phyloP scores from a whole-genome alignment of 2,797 vertebrate genomes.

The Mormyrus hasselquistii region DNA sequence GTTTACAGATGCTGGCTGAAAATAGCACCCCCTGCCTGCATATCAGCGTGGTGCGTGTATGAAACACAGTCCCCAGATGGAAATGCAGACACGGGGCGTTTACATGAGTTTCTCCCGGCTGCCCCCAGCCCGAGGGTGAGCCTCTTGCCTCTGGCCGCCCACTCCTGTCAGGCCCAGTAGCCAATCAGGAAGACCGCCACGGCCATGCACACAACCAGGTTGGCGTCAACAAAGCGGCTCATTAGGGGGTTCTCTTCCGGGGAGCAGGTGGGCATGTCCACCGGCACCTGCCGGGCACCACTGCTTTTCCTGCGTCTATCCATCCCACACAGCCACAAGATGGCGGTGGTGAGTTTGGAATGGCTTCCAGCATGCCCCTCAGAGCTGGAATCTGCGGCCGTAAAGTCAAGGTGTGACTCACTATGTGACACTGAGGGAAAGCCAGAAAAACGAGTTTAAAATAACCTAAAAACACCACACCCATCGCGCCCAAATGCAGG shows the following conservation, averaged over 20 bases:
- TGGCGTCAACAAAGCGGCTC: conserved; percentile 67
- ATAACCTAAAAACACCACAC: not conserved
- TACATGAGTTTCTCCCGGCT: not conserved
- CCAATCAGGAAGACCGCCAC: conserved; percentile 74
- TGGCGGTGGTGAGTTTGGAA: conserved; percentile 54
- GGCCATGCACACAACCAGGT: conserved; percentile 73
- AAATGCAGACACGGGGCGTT: not conserved
- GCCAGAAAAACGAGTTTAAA: not conserved
- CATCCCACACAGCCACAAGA: conserved; percentile 91
- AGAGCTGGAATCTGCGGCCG: conserved; percentile 40
- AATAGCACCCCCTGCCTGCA: not conserved
- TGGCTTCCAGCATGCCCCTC: conserved; percentile 23
- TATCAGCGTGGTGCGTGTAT: not conserved
- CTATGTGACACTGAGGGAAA: not conserved
- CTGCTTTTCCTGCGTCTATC: conserved; percentile 45
- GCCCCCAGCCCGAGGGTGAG: not conserved
- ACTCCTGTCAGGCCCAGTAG: conserved; percentile 70
- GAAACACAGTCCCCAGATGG: not conserved
- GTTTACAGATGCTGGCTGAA: not conserved
- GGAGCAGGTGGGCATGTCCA: conserved; percentile 32
- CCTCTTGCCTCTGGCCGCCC: not conserved
- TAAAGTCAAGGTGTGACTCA: not conserved
- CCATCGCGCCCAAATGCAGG: not conserved
- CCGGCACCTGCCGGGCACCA: not conserved
- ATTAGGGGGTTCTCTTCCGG: conserved; percentile 65